Evolutionary conservation across 1,140 invertebrate species (phyloP), one percentile per base, ranked within the genome.

Genomic region (Sarcophaga peregrina): DNA sequence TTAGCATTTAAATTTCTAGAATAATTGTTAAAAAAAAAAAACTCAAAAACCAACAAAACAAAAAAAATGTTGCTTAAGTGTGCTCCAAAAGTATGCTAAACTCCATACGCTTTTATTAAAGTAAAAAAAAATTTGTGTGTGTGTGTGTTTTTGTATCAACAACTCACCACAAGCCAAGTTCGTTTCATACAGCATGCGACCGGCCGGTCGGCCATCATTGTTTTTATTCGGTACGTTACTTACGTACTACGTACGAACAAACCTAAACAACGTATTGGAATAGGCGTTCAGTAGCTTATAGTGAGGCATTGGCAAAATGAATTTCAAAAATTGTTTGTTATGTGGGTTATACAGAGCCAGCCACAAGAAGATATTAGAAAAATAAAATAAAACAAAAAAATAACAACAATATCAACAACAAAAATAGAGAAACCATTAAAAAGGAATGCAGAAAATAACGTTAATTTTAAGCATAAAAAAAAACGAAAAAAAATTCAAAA

Each of bases 221-320:
- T 17, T 72, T 72, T 25, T 17, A 20, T 72, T 25, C 62, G 2
- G 62, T 25, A 25, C 62, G 17, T 25, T 25, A 7, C 9, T 25
- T 20, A 17, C 75, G 47, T 78, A 20, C 17, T 47, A 78, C 75
- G 75, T 78, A 78, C 75, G 47, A 78, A 78, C 75, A 78, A 78
- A 78, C 75, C 75, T 78, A 78, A 78, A 78, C 75, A 78, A 78
- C 75, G 75, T 78, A 50, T 78, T 25, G 11, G n/a, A 78, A 48
- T 20, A 78, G 75, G 75, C 11, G 75, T 10, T 45, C 75, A 78
- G 75, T n/a, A 76, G 0, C 3, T 58, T 58, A 9, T 68, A 68
- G 17, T 8, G 0, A 58, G 54, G 25, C 25, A 4, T 37, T 37
- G 25, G 25, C 2, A n/a, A 15, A 58, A 58, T n/a, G 1, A 15